These are phyloP conservation scores for Ptilorrhoa leucosticta DNA, from an alignment of 2,113 vertebrate species.

Conservation along the genomic window DNA sequence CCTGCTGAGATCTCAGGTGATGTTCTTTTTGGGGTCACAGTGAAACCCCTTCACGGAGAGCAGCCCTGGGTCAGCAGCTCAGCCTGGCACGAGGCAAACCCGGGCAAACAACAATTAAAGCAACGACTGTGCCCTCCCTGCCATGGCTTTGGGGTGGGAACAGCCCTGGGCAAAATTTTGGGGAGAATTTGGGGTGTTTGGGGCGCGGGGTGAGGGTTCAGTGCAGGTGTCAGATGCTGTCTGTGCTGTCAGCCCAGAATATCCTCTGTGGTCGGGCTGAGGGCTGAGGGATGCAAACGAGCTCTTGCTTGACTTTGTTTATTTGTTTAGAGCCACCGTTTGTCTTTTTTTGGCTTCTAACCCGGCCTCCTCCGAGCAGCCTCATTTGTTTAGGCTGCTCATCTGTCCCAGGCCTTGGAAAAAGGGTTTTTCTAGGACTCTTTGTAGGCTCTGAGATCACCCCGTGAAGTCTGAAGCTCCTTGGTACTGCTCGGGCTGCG, in stretches of 20 bases:
- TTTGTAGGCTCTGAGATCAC: background rate
- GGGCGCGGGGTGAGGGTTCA: background rate
- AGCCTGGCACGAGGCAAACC: background rate
- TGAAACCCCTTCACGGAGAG: background rate
- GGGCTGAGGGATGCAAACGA: conserved; percentile 46
- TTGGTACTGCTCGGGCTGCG: accelerated
- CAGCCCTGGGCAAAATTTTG: background rate
- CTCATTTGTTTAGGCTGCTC: background rate
- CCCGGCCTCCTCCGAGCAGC: background rate
- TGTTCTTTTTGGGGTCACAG: background rate
- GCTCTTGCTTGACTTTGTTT: conserved; percentile 7
- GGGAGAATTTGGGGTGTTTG: background rate
- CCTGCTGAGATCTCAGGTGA: background rate
- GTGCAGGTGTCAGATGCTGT: background rate
- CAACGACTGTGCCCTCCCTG: accelerated
- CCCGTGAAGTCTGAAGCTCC: background rate
- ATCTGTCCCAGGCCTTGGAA: background rate
- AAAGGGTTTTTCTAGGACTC: background rate
- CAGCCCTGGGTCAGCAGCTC: background rate
- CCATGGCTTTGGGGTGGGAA: accelerated
- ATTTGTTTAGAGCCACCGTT: background rate
- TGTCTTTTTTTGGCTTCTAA: background rate
- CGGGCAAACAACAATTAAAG: background rate
- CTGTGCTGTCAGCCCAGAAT: conserved; percentile 12
- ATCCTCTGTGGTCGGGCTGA: conserved; percentile 15